Percentiles rank a stretch among this genome's conserved stretches.
These are phyloP conservation scores for Agapetus fuscipes DNA, from an alignment of 2,888 invertebrate genomes.

Conservation along the genomic window DNA sequence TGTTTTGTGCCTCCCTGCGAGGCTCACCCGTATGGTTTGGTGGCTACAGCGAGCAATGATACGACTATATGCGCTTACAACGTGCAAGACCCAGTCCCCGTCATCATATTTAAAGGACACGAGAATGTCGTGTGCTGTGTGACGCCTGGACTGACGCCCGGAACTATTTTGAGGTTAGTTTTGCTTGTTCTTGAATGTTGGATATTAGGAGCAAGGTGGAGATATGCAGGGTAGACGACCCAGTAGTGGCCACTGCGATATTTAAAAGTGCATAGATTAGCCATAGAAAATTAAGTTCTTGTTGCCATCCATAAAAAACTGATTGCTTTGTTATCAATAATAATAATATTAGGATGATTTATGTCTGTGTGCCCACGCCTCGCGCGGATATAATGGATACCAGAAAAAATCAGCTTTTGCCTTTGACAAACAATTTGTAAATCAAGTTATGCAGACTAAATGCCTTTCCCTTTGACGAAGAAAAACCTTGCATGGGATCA, in stretches of 20 bases:
- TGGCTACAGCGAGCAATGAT: conserved; percentile 87
- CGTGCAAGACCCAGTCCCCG: conserved; percentile 56
- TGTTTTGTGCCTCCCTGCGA: conserved; percentile 63
- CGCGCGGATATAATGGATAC: too few species aligned
- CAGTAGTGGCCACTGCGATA: too few species aligned
- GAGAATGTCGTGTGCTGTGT: conserved; percentile 58
- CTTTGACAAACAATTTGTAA: too few species aligned
- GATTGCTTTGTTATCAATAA: too few species aligned
- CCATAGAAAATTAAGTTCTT: too few species aligned
- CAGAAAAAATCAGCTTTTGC: too few species aligned
- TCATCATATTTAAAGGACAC: conserved; percentile 67
- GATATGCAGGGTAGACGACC: conserved; percentile 9
- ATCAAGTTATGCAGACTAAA: too few species aligned
- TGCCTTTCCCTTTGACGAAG: too few species aligned
- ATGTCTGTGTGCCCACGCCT: too few species aligned
- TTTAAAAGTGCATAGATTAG: not conserved
- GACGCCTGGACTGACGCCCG: conserved; percentile 32
- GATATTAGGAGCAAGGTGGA: conserved; percentile 5
- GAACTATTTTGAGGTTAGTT: conserved; percentile 35
- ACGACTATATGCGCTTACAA: conserved; percentile 71
- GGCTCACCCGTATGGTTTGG: conserved; percentile 63
- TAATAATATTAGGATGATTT: too few species aligned
- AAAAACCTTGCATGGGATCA: too few species aligned
- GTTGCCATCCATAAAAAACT: too few species aligned
- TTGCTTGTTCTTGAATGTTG: conserved; percentile 4